Evolutionary conservation across 2,797 vertebrate genomes (phyloP), one percentile per base, ranked within the genome.

Genomic region (Euthynnus affinis): DNA sequence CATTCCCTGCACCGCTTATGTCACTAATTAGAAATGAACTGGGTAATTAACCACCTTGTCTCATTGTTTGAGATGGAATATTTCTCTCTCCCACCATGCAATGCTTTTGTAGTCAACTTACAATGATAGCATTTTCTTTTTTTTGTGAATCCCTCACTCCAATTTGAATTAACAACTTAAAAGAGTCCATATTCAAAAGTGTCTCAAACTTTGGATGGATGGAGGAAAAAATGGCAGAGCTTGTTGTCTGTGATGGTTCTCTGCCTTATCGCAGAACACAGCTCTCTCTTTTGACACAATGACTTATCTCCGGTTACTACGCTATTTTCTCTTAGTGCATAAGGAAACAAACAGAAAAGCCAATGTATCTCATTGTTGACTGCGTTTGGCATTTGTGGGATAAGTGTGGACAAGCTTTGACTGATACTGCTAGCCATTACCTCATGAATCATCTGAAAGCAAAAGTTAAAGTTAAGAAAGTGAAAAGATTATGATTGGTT

Each of bases 11-110:
- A 78, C 77, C 6, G 60, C 82, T 90, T 83, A 53, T 85, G 78
- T 76, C 58, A 83, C 89, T 91, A 93, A 93, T 94, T 91, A 92
- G 87, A 93, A 89, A 87, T 88, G 82, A 93, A 91, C 86, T 23
- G 86, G 75, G 82, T 86, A 92, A 92, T 91, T 92, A 94, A 88
- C 80, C 76, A 83, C 85, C 88, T 91, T 87, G 83, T 85, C 71
- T 89, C 77, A 87, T 90, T 91, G 89, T 92, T 74, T 44, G 44
- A 81, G 80, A 88, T 80, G 83, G 81, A 83, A 81, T 85, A 86
- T 86, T 84, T 89, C 68, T 73, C 62, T 87, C 65, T 80, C 65
- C 52, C 73, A 34, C 52, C 52, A 69, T 66, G 74, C 76, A 76
- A 57, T 62, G 71, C 71, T 81, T 88, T 84, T 87, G 76, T 87